phyloP scores from a whole-genome alignment of 2,888 invertebrate species.

The Apantesis nais region DNA sequence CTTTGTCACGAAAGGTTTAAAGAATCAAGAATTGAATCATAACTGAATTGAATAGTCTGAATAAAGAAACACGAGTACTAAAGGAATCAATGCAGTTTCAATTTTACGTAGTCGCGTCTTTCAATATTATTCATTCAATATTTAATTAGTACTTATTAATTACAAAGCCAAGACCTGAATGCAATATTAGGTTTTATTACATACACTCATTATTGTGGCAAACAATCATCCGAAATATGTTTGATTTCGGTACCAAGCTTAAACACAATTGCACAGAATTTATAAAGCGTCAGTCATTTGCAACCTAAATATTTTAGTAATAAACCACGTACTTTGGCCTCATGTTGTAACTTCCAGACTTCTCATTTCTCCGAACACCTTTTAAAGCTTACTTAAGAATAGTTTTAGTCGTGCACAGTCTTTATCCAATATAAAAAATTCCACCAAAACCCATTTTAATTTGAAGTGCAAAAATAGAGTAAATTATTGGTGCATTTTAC shows the following conservation, averaged over 20 bases:
- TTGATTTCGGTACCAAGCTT: background rate
- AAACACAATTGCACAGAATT: background rate
- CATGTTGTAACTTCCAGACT: background rate
- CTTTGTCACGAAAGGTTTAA: background rate
- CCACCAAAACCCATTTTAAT: slow-evolving; percentile 4
- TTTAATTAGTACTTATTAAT: background rate
- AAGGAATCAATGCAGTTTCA: slow-evolving; percentile 12
- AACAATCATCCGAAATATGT: too few relatives aligned
- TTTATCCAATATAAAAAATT: slow-evolving; percentile 6
- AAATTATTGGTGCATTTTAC: background rate
- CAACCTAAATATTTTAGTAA: background rate
- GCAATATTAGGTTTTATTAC: background rate
- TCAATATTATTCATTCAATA: slow-evolving; percentile 6
- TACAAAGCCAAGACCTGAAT: background rate
- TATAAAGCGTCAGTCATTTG: slow-evolving; percentile 1
- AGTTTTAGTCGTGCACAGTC: slow-evolving; percentile 7
- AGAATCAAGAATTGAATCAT: background rate
- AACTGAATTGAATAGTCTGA: slow-evolving; percentile 13
- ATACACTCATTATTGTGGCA: background rate
- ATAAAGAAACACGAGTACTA: slow-evolving; percentile 7
- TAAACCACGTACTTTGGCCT: slow-evolving; percentile 7
- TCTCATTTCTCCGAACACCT: background rate
- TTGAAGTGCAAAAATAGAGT: slow-evolving; percentile 3
- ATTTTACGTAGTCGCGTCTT: slow-evolving; percentile 20
- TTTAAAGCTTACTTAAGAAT: slow-evolving; percentile 3